Conservation (phyloP, 2,113 vertebrate species). For the Picathartes gymnocephalus region DNA sequence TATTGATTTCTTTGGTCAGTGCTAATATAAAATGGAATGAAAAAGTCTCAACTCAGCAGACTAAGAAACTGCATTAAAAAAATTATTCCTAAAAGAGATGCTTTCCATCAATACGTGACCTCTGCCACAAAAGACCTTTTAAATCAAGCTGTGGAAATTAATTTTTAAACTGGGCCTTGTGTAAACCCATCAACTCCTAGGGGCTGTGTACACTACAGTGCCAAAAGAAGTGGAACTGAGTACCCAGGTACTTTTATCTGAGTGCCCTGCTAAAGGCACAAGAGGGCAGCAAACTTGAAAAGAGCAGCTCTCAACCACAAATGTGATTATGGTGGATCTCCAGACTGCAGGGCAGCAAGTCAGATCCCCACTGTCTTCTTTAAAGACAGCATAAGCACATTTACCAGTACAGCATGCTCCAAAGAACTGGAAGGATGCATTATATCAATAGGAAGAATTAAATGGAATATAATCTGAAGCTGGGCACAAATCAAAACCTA, state of each 20-base stretch:
- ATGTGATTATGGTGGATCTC: neutral
- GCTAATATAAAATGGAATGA: neutral
- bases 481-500: neutral
- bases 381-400: neutral
- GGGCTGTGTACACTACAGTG: neutral
- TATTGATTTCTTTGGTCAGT: constrained; percentile 49
- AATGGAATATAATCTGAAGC: neutral
- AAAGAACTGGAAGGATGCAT: neutral
- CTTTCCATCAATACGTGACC: constrained; percentile 10
- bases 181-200: neutral
- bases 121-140: neutral
- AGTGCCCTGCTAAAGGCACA: neutral
- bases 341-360: neutral
- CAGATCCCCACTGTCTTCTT: neutral
- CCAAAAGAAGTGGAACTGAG: neutral
- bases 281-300: constrained; percentile 16
- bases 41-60: constrained; percentile 30
- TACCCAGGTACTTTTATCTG: neutral
- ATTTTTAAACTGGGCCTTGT: neutral
- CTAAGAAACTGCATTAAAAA: neutral
- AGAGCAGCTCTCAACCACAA: neutral
- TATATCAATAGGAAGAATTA: neutral
- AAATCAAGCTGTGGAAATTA: neutral
- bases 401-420: neutral
- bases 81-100: neutral